phyloP scores from a whole-genome alignment of 2,113 vertebrate species.

The Circaetus cinerascens region DNA sequence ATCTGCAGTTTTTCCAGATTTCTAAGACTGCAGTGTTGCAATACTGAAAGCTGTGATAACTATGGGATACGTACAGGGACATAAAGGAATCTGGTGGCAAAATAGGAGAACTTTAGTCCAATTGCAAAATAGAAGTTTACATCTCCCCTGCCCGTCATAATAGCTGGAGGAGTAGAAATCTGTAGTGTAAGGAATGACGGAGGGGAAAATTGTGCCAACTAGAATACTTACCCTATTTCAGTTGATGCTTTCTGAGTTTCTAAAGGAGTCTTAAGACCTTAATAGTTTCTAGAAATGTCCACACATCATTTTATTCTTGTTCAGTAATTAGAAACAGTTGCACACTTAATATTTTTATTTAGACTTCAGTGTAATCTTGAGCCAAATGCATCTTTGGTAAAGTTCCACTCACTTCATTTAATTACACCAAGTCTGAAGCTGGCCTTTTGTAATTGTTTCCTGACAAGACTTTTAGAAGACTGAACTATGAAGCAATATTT shows the following conservation, averaged over 20 bases:
- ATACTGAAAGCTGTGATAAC: background rate
- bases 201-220: background rate
- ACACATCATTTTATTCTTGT: background rate
- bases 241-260: background rate
- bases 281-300: background rate
- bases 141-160: background rate
- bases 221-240: background rate
- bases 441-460: background rate
- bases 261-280: background rate
- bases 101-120: background rate
- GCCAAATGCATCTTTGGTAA: background rate
- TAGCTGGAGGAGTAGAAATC: background rate
- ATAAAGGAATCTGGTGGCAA: background rate
- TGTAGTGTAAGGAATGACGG: background rate
- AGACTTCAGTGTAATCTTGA: background rate
- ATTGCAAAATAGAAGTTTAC: background rate
- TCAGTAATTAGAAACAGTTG: background rate
- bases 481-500: background rate
- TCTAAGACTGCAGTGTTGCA: background rate
- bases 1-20: background rate
- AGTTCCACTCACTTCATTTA: background rate
- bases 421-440: background rate
- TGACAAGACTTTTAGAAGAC: background rate
- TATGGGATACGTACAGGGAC: accelerated
- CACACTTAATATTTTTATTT: background rate